Conservation (phyloP, 2,113 vertebrate species). For the Notarius lentiginosus region DNA sequence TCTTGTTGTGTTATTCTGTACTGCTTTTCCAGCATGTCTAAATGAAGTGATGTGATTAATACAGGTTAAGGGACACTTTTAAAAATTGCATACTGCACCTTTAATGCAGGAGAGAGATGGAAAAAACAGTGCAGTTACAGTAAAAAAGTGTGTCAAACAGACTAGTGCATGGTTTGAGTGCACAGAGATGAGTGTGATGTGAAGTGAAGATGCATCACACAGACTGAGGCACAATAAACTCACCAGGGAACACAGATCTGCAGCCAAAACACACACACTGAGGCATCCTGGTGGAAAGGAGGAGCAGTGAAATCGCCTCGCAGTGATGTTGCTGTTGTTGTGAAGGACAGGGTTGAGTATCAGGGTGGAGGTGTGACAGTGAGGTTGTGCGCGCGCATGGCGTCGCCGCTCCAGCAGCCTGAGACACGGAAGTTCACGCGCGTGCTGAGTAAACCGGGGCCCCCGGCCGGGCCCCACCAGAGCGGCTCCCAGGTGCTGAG, state of each 20-base stretch:
- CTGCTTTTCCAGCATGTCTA: not conserved
- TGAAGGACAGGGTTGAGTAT: not conserved
- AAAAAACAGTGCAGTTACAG: not conserved
- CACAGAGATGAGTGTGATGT: not conserved
- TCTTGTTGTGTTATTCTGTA: not conserved
- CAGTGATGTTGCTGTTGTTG: not conserved
- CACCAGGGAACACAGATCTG: not conserved
- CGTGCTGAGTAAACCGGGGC: slow-evolving; percentile 89
- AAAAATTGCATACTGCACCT: not conserved
- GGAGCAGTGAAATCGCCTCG: not conserved
- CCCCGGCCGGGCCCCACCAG: slow-evolving; percentile 90
- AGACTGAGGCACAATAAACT: not conserved
- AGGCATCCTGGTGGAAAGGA: not conserved
- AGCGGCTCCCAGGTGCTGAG: slow-evolving; percentile 93
- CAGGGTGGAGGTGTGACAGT: slow-evolving; percentile 14
- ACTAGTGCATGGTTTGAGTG: not conserved
- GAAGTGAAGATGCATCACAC: not conserved
- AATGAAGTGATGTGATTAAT: not conserved
- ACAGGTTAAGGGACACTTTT: not conserved
- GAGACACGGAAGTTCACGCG: slow-evolving; percentile 92
- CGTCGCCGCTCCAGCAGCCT: slow-evolving; percentile 62
- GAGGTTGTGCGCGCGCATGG: slow-evolving; percentile 60
- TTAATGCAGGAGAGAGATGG: not conserved
- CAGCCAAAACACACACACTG: slow-evolving; percentile 22
- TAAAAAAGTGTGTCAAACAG: not conserved